phyloP scores from a whole-genome alignment of 2,113 vertebrate genomes.

The Muntiacus muntjak region DNA sequence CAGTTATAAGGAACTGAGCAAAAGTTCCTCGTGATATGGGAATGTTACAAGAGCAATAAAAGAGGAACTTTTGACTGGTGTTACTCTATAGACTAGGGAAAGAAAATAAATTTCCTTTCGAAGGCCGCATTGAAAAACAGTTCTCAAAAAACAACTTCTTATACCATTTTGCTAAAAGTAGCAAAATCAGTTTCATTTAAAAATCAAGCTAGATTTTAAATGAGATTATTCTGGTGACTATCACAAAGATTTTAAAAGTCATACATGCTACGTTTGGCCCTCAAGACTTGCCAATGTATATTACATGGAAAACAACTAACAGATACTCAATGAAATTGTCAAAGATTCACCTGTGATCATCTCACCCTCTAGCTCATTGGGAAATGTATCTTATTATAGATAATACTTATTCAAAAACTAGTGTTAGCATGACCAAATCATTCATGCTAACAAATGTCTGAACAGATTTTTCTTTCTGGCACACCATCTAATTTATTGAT shows the following conservation, averaged over 20 bases:
- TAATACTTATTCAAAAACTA: background rate
- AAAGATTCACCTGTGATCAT: background rate
- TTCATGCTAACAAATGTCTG: background rate
- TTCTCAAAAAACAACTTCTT: background rate
- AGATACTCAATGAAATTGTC: background rate
- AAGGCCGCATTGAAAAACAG: background rate
- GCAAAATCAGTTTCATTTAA: background rate
- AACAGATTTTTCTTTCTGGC: background rate
- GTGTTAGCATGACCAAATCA: background rate
- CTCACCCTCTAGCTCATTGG: background rate
- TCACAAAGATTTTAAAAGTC: background rate
- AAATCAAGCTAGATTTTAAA: background rate
- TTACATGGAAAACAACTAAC: background rate
- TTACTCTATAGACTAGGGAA: background rate
- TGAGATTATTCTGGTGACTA: background rate
- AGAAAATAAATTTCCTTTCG: conserved; percentile 4
- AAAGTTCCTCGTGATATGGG: background rate
- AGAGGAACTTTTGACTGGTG: background rate
- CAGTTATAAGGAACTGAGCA: background rate
- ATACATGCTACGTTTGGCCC: background rate
- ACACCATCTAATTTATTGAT: background rate
- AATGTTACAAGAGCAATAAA: background rate
- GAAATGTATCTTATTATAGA: conserved; percentile 9
- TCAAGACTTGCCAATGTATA: background rate
- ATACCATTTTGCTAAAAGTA: background rate